A percentile compares a stretch with the other conserved stretches of the same genome.
Conservation (phyloP, 2,888 invertebrate genomes). For the Aporophyla lueneburgensis region DNA sequence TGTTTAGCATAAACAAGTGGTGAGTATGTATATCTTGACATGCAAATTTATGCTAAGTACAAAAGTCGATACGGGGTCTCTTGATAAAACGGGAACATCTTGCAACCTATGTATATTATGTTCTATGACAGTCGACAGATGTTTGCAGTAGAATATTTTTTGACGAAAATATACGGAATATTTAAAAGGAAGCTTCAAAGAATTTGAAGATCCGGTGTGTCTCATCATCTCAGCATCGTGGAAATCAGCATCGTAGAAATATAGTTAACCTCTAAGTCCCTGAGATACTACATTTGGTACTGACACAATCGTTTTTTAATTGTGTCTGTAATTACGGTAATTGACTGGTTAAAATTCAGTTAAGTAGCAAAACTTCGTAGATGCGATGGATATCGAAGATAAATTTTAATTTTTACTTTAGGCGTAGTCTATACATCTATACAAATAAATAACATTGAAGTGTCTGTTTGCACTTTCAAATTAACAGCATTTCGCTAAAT, state of each 20-base stretch:
- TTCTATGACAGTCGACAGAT: slow-evolving; percentile 40
- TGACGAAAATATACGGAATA: background rate
- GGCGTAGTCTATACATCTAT: too few species aligned
- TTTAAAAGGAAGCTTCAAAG: background rate
- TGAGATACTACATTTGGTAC: too few species aligned
- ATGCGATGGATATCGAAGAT: background rate
- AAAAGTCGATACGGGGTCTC: slow-evolving; percentile 85
- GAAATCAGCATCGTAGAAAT: too few species aligned
- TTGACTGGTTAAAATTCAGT: background rate
- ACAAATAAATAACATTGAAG: too few species aligned
- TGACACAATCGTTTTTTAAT: too few species aligned
- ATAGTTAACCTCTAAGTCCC: too few species aligned
- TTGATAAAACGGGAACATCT: slow-evolving; percentile 65
- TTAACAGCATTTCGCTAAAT: too few species aligned
- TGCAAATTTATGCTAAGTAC: slow-evolving; percentile 89
- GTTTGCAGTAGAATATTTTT: slow-evolving; percentile 29
- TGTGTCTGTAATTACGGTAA: too few species aligned
- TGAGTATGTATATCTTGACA: slow-evolving; percentile 78
- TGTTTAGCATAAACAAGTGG: slow-evolving; percentile 79
- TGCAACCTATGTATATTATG: slow-evolving; percentile 60
- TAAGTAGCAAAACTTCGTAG: too few species aligned
- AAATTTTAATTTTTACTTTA: too few species aligned
- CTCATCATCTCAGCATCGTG: too few species aligned
- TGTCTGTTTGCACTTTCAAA: too few species aligned
- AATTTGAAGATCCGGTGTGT: background rate